Base-by-base conservation (phyloP, 1,140 invertebrate genomes). In the Pseudomyrmex pallidus region DNA sequence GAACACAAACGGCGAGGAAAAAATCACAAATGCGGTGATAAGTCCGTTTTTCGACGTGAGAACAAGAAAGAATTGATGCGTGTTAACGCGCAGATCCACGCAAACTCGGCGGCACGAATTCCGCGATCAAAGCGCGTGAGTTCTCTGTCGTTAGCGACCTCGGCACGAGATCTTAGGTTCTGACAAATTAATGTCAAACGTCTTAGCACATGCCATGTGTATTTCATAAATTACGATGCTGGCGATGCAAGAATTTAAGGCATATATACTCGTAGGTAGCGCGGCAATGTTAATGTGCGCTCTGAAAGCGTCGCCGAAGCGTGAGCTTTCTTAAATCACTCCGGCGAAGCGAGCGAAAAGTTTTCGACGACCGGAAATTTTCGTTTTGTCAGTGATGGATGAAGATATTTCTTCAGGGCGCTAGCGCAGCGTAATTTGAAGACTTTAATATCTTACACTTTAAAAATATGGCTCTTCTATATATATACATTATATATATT, bases 101-200 rank as follows among this genome's bases (percentile, higher is more conserved):
- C 12, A 13, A 56, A 17, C 74, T 25, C 17, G 54, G 20, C 46
- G 46, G 1, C n/a, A 66, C 15, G 12, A 77, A 10, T 56, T 56
- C 35, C 10, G 22, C 52, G 52, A 78, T 78, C 35, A 78, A 78
- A 78, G n/a, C 44, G 17, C 44, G 46, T 22, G 22, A 20, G 63
- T 68, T 78, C 56, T 50, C 44, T 70, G 54, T 67, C 74, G 46
- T 80, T 57, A 70, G 54, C 48, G 9, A 62, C 17, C 8, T 80
- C 46, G 0, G 15, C 13, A 13, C 7, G 12, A 20, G 44, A 1
- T 80, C 12, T 59, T 50, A 48, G 17, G n/a, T 57, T 57, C 20
- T 15, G 25, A 13, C 62, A 59, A 68, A 78, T 68, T 35, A 35
- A 5, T 68, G 54, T 78, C 17, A 44, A 59, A 48, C n/a, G 44